These are phyloP conservation scores for Gnathonemus echidnorhynchus DNA, from an alignment of 2,113 vertebrate species.

Conservation along the genomic window DNA sequence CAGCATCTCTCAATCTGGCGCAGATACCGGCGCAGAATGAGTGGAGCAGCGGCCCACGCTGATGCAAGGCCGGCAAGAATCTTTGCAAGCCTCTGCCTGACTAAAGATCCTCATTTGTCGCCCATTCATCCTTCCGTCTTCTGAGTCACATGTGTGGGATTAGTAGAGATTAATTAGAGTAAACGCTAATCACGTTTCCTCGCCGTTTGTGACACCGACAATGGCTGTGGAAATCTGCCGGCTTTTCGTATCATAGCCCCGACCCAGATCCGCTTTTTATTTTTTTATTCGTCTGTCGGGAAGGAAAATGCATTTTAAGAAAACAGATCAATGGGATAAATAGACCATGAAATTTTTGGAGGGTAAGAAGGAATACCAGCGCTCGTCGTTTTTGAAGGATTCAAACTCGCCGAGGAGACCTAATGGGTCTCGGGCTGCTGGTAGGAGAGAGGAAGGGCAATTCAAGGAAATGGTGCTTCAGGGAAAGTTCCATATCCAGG, in stretches of 20 bases:
- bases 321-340: conserved; percentile 26
- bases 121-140: conserved; percentile 19
- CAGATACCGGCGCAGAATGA: neutral
- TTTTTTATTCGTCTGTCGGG: neutral
- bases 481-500: neutral
- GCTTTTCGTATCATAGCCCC: neutral
- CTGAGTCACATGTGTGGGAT: conserved; percentile 25
- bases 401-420: conserved; percentile 15
- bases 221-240: neutral
- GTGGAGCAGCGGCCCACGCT: conserved; percentile 29
- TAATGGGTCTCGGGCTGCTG: conserved; percentile 16
- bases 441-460: conserved; percentile 9
- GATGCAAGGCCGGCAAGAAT: neutral
- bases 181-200: conserved; percentile 25
- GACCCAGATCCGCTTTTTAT: neutral
- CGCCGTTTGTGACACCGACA: neutral
- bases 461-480: neutral
- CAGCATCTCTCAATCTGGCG: conserved; percentile 19
- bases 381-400: conserved; percentile 1
- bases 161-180: conserved; percentile 35
- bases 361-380: conserved; percentile 9
- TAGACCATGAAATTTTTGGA: conserved; percentile 26
- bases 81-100: neutral
- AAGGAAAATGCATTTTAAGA: conserved; percentile 5
- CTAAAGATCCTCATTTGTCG: conserved; percentile 12